These are phyloP conservation scores for Rhinogobio ventralis DNA, from an alignment of 2,797 vertebrate species.

Conservation along the genomic window DNA sequence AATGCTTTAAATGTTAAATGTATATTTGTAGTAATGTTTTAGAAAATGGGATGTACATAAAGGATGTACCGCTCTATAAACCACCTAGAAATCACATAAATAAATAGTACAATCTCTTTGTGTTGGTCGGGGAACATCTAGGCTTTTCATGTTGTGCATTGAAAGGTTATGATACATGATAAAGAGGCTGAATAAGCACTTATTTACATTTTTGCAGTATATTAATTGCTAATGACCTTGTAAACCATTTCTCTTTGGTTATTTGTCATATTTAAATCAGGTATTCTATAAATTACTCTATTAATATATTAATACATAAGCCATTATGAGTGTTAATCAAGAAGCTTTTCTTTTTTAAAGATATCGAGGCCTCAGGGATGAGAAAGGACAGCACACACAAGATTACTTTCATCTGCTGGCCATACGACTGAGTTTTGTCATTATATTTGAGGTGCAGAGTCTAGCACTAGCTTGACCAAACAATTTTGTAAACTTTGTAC, in stretches of 20 bases:
- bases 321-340: not conserved
- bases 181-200: not conserved
- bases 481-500: not conserved
- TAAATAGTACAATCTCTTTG: not conserved
- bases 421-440: conserved; percentile 80
- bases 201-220: too few species aligned
- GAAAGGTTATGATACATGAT: not conserved
- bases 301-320: too few species aligned
- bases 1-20: not conserved
- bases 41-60: too few species aligned
- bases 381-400: conserved; percentile 74
- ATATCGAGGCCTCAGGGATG: conserved; percentile 79
- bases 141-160: too few species aligned
- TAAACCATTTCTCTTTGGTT: too few species aligned
- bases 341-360: conserved; percentile 54
- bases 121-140: too few species aligned
- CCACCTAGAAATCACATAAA: not conserved
- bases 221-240: too few species aligned
- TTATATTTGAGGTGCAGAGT: conserved; percentile 80
- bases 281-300: not conserved
- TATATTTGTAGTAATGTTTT: too few species aligned
- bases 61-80: not conserved
- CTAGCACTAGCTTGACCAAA: not conserved
- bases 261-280: not conserved
- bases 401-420: conserved; percentile 84